Evolutionary conservation across 2,888 invertebrate species (phyloP).

Genomic region (Melinaea marsaeus): DNA sequence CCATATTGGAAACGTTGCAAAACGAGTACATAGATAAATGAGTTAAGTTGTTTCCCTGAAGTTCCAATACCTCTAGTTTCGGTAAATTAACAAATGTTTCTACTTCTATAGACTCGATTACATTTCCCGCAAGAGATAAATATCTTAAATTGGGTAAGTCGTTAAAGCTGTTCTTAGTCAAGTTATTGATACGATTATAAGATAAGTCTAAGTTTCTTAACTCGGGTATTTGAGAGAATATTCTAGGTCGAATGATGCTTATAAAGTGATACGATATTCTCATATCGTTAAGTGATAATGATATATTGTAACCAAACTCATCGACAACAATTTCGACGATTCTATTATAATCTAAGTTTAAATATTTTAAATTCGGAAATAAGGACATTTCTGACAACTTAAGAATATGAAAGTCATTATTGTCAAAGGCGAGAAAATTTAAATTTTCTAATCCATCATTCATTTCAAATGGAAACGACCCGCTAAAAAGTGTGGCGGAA

Average conservation of each 20-base stretch:
- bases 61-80: conserved; percentile 85
- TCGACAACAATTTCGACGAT: conserved; percentile 83
- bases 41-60: conserved; percentile 87
- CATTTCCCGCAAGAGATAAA: conserved; percentile 90
- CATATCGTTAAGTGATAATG: conserved; percentile 85
- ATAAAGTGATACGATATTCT: conserved; percentile 90
- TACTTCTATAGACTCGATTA: conserved; percentile 83
- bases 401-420: conserved; percentile 88
- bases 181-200: conserved; percentile 84
- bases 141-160: conserved; percentile 88
- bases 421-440: no score
- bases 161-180: conserved; percentile 85
- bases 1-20: conserved; percentile 81
- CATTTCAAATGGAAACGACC: no score
- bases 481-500: no score
- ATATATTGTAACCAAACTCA: conserved; percentile 82
- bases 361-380: conserved; percentile 84
- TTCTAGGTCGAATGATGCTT: conserved; percentile 80
- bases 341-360: conserved; percentile 92
- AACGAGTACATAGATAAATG: conserved; percentile 83
- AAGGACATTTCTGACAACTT: conserved; percentile 84
- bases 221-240: conserved; percentile 84
- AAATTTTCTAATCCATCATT: no score
- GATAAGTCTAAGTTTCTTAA: conserved; percentile 88
- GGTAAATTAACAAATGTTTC: conserved; percentile 87